phyloP scores from a whole-genome alignment of 2,888 invertebrate genomes.

The Pterobdella sp. region DNA sequence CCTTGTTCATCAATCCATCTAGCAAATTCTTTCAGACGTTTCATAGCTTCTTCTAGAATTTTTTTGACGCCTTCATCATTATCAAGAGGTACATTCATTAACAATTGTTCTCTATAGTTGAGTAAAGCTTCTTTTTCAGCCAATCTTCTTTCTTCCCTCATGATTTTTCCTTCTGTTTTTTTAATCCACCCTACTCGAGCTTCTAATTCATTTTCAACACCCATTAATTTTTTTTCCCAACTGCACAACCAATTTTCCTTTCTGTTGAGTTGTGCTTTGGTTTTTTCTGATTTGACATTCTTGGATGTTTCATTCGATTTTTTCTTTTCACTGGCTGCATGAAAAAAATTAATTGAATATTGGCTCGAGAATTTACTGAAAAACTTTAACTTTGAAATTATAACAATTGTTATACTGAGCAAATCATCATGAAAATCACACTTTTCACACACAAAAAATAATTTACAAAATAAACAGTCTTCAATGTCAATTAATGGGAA shows the following conservation, averaged over 20 bases:
- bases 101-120: not conserved
- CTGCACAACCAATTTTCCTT: not conserved
- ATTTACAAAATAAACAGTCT: no score
- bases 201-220: slow-evolving; percentile 1
- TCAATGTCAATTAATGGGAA: no score
- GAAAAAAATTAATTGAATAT: no score
- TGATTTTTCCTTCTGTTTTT: not conserved
- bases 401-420: no score
- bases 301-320: not conserved
- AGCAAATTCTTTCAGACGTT: not conserved
- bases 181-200: not conserved
- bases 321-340: slow-evolving; percentile 6
- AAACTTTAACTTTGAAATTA: no score
- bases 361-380: no score
- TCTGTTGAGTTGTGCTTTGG: not conserved
- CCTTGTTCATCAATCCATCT: not conserved
- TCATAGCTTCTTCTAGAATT: not conserved
- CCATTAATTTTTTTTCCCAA: not conserved
- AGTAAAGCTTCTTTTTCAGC: not conserved
- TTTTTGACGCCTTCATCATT: slow-evolving; percentile 14
- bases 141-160: not conserved
- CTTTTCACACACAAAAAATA: no score
- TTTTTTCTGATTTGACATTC: not conserved
- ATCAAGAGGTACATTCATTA: slow-evolving; percentile 2
- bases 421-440: no score